Base-by-base conservation (phyloP, 2,888 invertebrate species). In the Sphinx pinastri region DNA sequence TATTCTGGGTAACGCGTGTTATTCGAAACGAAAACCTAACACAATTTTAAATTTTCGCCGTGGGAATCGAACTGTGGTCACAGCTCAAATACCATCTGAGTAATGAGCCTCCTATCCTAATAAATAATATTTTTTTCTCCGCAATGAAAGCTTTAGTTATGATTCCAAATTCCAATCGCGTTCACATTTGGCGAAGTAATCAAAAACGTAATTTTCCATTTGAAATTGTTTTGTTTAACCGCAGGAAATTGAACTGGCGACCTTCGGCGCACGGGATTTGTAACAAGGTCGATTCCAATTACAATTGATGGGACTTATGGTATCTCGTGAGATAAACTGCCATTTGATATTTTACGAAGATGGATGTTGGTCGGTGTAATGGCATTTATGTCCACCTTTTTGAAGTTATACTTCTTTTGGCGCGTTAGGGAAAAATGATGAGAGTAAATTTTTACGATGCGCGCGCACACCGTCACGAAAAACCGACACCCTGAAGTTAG, bases 211-310 rank as follows among this genome's bases (percentile, higher is more conserved):
- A 63, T 63, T 68, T 57, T 47, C 57, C 57, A 55, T 68, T 68
- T 57, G 47, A 57, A 67, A 70, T 70, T 70, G 49, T 70, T 67
- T 70, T 70, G 70, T 66, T 63, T 49, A 49, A 66, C 49, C 66
- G 49, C 66, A 72, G 73, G 73, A 73, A 73, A 72, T 72, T 72
- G 72, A 69, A 69, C 66, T 55, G 69, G 66, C 68, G 71, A 70
- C 73, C 73, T 71, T 68, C 47, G 45, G 54, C 4, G 11, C 38
- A 54, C 49, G 6, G 19, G 63, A 63, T 63, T 63, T 63, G 63
- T 49, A 49, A 12, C 47, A 47, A 13, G 63, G n/a, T 63, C 47
- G 63, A 47, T 12, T 49, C 13, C 47, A 63, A 63, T 63, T 63
- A 63, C 19, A 63, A 63, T 49, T 63, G 58, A 38, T 58, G 45